phyloP scores from a whole-genome alignment of 2,888 invertebrate species.

The Ormyrus pomaceus region DNA sequence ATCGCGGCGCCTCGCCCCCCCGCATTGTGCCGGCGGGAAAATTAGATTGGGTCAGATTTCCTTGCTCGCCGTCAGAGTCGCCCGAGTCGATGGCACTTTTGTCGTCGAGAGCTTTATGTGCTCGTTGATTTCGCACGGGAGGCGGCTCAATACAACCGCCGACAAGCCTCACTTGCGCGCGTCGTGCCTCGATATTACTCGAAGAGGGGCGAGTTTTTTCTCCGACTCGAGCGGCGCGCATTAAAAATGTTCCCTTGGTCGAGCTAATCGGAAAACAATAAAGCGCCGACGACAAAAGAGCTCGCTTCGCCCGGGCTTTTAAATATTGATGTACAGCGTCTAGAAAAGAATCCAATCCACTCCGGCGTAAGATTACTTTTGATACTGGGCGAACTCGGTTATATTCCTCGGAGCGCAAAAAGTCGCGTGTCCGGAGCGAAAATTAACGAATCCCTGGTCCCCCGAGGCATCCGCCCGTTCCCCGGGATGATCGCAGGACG shows the following conservation, averaged over 20 bases:
- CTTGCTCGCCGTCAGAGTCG: conserved; percentile 28
- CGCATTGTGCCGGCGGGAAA: conserved; percentile 40
- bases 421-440: conserved; percentile 64
- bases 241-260: no score
- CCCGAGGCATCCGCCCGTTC: conserved; percentile 62
- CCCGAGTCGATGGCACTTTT: conserved; percentile 49
- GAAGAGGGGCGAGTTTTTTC: no score
- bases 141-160: no score
- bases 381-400: no score
- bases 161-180: no score
- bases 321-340: no score
- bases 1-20: not conserved
- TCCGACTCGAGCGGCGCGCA: no score
- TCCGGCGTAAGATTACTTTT: not conserved
- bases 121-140: conserved; percentile 46
- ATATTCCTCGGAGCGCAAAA: conserved; percentile 48
- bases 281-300: no score
- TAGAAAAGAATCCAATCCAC: not conserved
- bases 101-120: conserved; percentile 18
- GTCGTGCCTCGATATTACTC: no score
- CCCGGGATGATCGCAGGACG: not conserved
- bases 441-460: conserved; percentile 72
- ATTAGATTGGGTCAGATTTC: conserved; percentile 64
- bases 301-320: no score
- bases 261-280: no score